Percentiles rank a stretch among this genome's conserved stretches.
Conservation (phyloP, 2,113 vertebrate genomes). For the Entomyzon cyanotis region DNA sequence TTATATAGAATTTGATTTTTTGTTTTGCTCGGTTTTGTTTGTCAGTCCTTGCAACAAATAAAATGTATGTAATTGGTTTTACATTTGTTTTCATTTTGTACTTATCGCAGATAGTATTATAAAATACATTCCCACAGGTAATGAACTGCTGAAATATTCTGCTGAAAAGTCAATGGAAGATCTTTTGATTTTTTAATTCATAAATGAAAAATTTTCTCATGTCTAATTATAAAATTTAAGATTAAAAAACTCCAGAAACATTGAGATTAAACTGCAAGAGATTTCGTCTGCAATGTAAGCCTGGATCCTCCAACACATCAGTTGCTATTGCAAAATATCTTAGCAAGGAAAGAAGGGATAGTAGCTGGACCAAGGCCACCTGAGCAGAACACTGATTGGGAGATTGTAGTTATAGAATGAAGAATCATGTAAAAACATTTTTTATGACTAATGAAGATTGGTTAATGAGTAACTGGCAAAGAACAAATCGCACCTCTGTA, state of each 20-base stretch:
- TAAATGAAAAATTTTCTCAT: neutral
- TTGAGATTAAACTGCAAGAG: neutral
- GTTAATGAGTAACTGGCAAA: slow-evolving; percentile 60
- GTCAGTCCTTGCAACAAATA: neutral
- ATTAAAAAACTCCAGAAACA: neutral
- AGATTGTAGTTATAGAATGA: slow-evolving; percentile 10
- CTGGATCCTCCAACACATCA: neutral
- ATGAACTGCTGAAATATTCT: neutral
- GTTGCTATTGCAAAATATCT: slow-evolving; percentile 26
- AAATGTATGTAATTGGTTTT: neutral
- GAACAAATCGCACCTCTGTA: slow-evolving; percentile 56
- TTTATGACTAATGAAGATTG: slow-evolving; percentile 58
- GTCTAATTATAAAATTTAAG: neutral
- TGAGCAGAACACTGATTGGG: slow-evolving; percentile 1
- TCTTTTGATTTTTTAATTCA: neutral
- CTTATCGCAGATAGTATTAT: neutral
- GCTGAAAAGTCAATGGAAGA: neutral
- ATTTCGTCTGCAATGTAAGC: neutral
- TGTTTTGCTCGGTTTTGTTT: neutral
- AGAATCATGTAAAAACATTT: slow-evolving; percentile 11
- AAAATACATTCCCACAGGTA: neutral
- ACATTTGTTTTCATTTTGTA: neutral
- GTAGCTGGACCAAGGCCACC: slow-evolving; percentile 7
- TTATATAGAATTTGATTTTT: neutral
- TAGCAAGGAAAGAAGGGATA: neutral